Evolutionary conservation across 1,140 invertebrate genomes (phyloP).

Genomic region (Penaeus indicus): DNA sequence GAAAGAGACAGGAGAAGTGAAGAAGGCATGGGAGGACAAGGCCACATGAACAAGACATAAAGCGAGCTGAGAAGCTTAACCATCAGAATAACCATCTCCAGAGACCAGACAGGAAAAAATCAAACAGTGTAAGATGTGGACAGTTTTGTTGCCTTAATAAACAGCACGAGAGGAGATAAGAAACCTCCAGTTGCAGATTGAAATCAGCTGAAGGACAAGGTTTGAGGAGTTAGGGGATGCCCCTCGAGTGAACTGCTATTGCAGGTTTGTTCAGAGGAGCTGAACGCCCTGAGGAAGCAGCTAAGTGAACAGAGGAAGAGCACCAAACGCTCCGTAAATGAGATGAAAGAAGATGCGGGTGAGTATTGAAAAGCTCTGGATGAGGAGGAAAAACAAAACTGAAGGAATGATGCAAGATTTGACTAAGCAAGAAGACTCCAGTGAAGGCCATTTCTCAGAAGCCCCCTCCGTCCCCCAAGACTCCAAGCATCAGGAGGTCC

Average conservation of each 20-base stretch:
- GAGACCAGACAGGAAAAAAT: not conserved
- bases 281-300: constrained; percentile 39
- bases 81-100: constrained; percentile 38
- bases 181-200: constrained; percentile 25
- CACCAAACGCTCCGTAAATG: constrained; percentile 34
- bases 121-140: constrained; percentile 2
- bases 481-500: not conserved
- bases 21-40: constrained; percentile 56
- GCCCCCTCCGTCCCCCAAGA: constrained; percentile 44
- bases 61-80: constrained; percentile 42
- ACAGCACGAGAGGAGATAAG: constrained; percentile 42
- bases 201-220: constrained; percentile 10
- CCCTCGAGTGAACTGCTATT: constrained; percentile 1
- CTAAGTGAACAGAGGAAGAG: constrained; percentile 36
- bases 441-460: constrained; percentile 26
- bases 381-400: constrained; percentile 38
- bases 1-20: constrained; percentile 53
- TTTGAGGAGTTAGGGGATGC: constrained; percentile 11
- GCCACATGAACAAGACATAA: constrained; percentile 30
- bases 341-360: constrained; percentile 38
- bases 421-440: constrained; percentile 27
- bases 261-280: constrained; percentile 38
- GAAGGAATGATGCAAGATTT: constrained; percentile 47
- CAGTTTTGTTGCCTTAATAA: constrained; percentile 20
- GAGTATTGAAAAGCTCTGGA: constrained; percentile 38